These are phyloP conservation scores for Eupithecia tripunctaria DNA, from an alignment of 2,888 invertebrate species.

Conservation along the genomic window DNA sequence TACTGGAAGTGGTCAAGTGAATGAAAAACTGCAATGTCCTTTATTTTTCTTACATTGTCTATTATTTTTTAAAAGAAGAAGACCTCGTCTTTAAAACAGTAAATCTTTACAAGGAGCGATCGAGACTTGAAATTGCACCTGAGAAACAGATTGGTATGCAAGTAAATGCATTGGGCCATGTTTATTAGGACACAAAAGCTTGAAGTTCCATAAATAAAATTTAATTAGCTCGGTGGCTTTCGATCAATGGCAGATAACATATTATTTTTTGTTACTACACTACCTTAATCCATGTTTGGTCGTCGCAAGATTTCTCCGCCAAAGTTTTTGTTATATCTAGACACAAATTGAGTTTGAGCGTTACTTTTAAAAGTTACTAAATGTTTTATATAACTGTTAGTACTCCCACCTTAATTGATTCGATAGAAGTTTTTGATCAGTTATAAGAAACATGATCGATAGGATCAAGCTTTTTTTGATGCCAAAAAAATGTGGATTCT, in stretches of 20 bases:
- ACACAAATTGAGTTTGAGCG: background rate
- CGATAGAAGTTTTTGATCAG: no score
- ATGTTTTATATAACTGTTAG: no score
- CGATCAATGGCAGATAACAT: background rate
- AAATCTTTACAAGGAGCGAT: slow-evolving; percentile 38
- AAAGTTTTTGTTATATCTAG: background rate
- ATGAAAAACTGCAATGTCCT: slow-evolving; percentile 56
- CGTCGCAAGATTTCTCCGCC: background rate
- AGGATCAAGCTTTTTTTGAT: no score
- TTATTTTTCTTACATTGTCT: slow-evolving; percentile 51
- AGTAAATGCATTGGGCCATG: slow-evolving; percentile 20
- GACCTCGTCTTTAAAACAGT: slow-evolving; percentile 28
- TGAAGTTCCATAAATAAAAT: slow-evolving; percentile 15
- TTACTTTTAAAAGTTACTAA: background rate
- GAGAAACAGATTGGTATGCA: slow-evolving; percentile 36
- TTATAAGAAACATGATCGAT: no score
- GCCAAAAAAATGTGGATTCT: no score
- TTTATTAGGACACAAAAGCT: slow-evolving; percentile 28
- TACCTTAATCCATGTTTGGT: background rate
- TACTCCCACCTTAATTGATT: no score
- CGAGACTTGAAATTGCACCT: slow-evolving; percentile 33
- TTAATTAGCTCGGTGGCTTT: slow-evolving; percentile 22
- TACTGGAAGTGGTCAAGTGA: slow-evolving; percentile 60
- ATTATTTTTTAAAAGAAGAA: slow-evolving; percentile 33
- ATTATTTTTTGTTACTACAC: slow-evolving; percentile 13